Base-by-base conservation (phyloP, 2,888 invertebrate genomes). In the Frankliniella fusca region DNA sequence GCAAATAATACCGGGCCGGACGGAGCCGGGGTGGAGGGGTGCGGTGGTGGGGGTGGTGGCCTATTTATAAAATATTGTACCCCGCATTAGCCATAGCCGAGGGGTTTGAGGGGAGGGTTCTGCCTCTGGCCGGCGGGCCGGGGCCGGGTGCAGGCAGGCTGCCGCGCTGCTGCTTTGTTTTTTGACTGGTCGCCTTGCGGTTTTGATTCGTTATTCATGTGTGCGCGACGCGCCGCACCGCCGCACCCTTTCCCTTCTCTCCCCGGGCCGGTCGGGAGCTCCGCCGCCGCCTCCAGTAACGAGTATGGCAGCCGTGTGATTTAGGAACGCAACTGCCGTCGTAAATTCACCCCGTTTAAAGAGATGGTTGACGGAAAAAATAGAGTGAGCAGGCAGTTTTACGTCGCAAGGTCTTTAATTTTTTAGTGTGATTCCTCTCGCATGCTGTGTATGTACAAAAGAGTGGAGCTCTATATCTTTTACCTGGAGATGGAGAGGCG, bases 1-100 rank as follows among this genome's bases (percentile, higher is more conserved):
- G 61, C 61, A 61, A 61, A 61, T 61, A 61, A 61, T 61, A 61
- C 61, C 61, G n/a, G 61, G 18, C 11, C 1, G 61, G 20, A 15
- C 61, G 7, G 15, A 0, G 61, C 61, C 61, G 18, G 54, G 15
- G 54, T 12, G 54, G 54, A 70, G 70, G 70, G 70, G 70, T 54
- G 38, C 38, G 38, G 38, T 38, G 61, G 15, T 12, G 70, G 27
- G 70, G 70, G 23, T 76, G 70, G 23, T 76, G 70, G 70, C 70
- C 70, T 76, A 76, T 76, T 76, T 76, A 76, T 76, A 76, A 76
- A 76, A 76, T 76, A 76, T 76, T 76, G 70, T 76, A 76, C 70
- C 70, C 70, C 70, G 70, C 70, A 76, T 76, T 76, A 76, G 70
- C 23, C 70, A 76, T 76, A 76, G 70, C 70, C 27, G 23, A 76